These are phyloP conservation scores for Euphydryas editha DNA, from an alignment of 2,888 invertebrate species.

Conservation along the genomic window DNA sequence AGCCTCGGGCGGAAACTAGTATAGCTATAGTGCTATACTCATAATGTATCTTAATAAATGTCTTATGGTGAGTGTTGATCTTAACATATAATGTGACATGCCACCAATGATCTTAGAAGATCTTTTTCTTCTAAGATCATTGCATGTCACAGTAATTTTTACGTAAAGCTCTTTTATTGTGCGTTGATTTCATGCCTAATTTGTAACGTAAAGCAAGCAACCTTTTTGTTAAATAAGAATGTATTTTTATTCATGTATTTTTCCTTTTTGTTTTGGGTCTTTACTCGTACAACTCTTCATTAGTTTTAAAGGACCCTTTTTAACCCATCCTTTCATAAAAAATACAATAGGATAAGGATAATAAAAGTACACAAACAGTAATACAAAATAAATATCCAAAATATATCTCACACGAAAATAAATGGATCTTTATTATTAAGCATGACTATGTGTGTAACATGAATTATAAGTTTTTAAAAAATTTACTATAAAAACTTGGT, in stretches of 20 bases:
- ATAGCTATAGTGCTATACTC: too few relatives aligned
- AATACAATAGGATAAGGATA: constrained; percentile 22
- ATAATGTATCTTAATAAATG: too few relatives aligned
- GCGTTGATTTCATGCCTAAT: not conserved
- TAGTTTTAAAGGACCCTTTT: constrained; percentile 22
- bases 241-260: constrained; percentile 17
- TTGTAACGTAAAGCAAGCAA: not conserved
- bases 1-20: too few relatives aligned
- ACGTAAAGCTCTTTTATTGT: not conserved
- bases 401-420: not conserved
- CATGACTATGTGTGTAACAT: not conserved
- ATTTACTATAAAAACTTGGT: not conserved
- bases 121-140: too few relatives aligned
- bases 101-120: too few relatives aligned
- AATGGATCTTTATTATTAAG: not conserved
- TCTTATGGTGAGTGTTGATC: too few relatives aligned
- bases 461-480: not conserved
- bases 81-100: too few relatives aligned
- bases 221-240: not conserved
- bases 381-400: constrained; percentile 22
- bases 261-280: constrained; percentile 19
- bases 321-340: constrained; percentile 17
- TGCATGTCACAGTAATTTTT: too few relatives aligned
- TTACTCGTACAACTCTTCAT: constrained; percentile 18
- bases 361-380: constrained; percentile 24